A percentile compares a stretch with the other conserved stretches of the same genome.
These are phyloP conservation scores for Chironomus riparius DNA, from an alignment of 2,888 invertebrate species.

Conservation along the genomic window DNA sequence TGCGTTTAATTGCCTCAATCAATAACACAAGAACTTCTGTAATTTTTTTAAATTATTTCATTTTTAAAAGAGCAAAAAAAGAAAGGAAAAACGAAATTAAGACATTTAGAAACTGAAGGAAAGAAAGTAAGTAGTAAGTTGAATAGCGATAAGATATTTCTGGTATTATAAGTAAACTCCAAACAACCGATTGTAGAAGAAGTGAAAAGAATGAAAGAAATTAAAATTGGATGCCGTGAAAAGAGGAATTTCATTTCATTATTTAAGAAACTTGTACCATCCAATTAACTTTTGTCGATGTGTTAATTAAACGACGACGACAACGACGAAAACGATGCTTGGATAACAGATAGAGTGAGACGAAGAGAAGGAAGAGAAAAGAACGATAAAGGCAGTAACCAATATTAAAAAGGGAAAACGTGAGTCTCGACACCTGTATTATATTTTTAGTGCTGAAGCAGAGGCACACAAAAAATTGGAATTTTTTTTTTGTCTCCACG, in stretches of 20 bases:
- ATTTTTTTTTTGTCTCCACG: not conserved
- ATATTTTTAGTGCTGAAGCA: not conserved
- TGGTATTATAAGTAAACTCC: not conserved
- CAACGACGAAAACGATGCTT: not conserved
- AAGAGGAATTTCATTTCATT: not conserved
- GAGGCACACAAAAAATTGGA: not conserved
- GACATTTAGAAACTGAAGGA: not conserved
- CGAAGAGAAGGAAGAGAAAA: not conserved
- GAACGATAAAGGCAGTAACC: not conserved
- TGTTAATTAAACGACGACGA: slow-evolving; percentile 26
- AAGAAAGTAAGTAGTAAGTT: not conserved
- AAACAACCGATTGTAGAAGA: not conserved
- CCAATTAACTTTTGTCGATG: slow-evolving; percentile 24
- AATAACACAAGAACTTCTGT: no score
- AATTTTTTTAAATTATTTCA: no score
- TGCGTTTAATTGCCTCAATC: no score
- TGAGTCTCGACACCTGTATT: slow-evolving; percentile 12
- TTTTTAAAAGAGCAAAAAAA: no score
- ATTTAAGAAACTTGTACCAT: slow-evolving; percentile 3
- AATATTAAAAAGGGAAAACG: not conserved
- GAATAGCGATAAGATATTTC: not conserved
- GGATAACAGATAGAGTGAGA: not conserved
- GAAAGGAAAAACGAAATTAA: not conserved
- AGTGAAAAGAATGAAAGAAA: not conserved
- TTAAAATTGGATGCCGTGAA: slow-evolving; percentile 2